Evolutionary conservation across 2,888 invertebrate genomes (phyloP), one percentile per base, ranked within the genome.

Genomic region (Cylindroiulus punctatus): DNA sequence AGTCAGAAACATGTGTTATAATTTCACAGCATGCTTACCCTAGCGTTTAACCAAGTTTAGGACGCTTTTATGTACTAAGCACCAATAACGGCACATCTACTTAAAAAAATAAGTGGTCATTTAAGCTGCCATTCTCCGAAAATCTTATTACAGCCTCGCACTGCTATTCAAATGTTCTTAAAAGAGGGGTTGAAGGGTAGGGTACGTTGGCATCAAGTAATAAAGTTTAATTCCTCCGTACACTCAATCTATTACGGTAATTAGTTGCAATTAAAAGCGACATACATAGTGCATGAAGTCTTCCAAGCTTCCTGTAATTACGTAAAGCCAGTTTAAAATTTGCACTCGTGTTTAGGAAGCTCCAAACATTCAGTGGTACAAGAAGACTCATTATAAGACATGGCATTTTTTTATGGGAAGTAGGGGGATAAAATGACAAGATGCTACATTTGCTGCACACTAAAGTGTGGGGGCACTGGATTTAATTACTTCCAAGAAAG

Each of bases 251-350:
- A 65, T 65, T 26, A 65, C 26, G 65, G 65, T 26, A 65, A 65
- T 65, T 65, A 65, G 65, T 65, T 65, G 65, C 65, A 65, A 65
- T 65, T 65, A 65, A 65, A 65, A 65, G 65, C 65, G 65, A 65
- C 65, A 65, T 65, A 10, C 12, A 26, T 36, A 7, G 65, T n/a
- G n/a, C n/a, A 26, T 57, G 57, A 5, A n/a, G 26, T 65, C 65
- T 26, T 65, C 65, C 12, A 26, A 5, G 65, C 65, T 65, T 65
- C 65, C 65, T 26, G 65, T 65, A 65, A 65, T 65, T 65, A 65
- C 26, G 65, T 10, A n/a, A 65, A 65, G 65, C 26, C 26, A 65
- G 65, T 10, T 10, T 22, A 26, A 65, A 65, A 65, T 65, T 65
- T 65, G 65, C 65, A 26, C 65, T 65, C 65, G 26, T 65, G 65